Evolutionary conservation across 1,140 invertebrate species (phyloP).

Genomic region (Magallana gigas): DNA sequence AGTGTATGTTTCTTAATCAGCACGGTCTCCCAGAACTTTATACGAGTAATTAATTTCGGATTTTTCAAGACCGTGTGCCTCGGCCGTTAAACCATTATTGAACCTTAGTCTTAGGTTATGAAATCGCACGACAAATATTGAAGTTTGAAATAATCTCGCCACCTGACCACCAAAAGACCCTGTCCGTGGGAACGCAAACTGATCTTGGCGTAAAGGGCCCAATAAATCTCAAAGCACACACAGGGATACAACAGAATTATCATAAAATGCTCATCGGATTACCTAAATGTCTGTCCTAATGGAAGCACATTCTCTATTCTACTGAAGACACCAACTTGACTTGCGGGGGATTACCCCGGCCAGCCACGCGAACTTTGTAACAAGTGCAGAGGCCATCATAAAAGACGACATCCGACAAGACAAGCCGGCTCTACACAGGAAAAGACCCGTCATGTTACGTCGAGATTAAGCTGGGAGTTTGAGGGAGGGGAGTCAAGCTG

Average conservation of each 20-base stretch:
- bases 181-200: slow-evolving; percentile 11
- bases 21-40: no score
- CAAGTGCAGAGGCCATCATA: not conserved
- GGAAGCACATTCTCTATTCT: not conserved
- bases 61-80: not conserved
- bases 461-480: not conserved
- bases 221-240: slow-evolving; percentile 11
- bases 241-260: slow-evolving; percentile 5
- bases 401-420: not conserved
- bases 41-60: no score
- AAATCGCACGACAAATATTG: slow-evolving; percentile 31
- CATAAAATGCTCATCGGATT: slow-evolving; percentile 27
- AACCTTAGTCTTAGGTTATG: not conserved
- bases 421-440: not conserved
- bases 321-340: slow-evolving; percentile 5
- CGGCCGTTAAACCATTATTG: not conserved
- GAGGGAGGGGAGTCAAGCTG: not conserved
- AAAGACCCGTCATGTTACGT: not conserved
- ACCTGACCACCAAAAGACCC: not conserved
- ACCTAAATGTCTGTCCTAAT: not conserved
- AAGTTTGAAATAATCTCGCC: slow-evolving; percentile 22
- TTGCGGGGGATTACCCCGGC: not conserved
- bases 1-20: no score
- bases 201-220: not conserved
- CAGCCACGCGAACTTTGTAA: slow-evolving; percentile 16